Base-by-base conservation (phyloP, 2,797 vertebrate species). In the Pseudochirops corinnae region DNA sequence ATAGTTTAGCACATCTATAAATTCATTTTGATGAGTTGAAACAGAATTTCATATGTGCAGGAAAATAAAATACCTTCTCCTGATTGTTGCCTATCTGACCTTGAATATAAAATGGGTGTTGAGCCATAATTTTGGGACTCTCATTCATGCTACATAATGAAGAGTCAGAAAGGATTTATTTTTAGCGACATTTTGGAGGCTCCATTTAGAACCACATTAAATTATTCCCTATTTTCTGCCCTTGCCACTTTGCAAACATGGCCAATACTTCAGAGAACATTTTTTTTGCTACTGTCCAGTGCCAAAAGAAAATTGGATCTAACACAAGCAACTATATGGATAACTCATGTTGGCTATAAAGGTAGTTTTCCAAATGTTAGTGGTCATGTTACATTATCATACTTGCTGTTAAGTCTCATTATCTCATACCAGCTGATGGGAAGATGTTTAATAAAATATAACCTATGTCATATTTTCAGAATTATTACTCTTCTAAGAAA, bases 121-220 rank as follows among this genome's bases (percentile, higher is more conserved):
- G 90, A 96, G 92, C 92, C 62, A 96, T 95, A 96, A 97, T 96
- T 97, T 96, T 1, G 94, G 95, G 39, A 31, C 93, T 95, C 93
- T 96, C 94, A 92, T 97, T 97, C 96, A 92, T 95, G 39, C 91
- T 90, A 95, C 21, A 95, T 96, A 97, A 97, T 95, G 94, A 96
- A 96, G 94, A 96, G 91, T 97, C 96, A 96, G 94, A 95, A 97
- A 96, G 92, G 95, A 98, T 98, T 97, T 97, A 96, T 96, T 97
- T 98, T 95, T 95, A 95, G 95, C 94, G 82, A 60, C 2, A 60
- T 95, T 92, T 97, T 57, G 74, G 90, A 95, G 95, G 62, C 91
- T 95, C 74, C 62, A 92, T 96, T 97, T 91, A 90, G 95, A 95
- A 92, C 39, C 87, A 93, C 92, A 92, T 97, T 96, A 96, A 97